A percentile compares a stretch with the other conserved stretches of the same genome.
Evolutionary conservation across 53 echinoderm and acorn worm species (phyloP).

Genomic region (Holothuria scabra): DNA sequence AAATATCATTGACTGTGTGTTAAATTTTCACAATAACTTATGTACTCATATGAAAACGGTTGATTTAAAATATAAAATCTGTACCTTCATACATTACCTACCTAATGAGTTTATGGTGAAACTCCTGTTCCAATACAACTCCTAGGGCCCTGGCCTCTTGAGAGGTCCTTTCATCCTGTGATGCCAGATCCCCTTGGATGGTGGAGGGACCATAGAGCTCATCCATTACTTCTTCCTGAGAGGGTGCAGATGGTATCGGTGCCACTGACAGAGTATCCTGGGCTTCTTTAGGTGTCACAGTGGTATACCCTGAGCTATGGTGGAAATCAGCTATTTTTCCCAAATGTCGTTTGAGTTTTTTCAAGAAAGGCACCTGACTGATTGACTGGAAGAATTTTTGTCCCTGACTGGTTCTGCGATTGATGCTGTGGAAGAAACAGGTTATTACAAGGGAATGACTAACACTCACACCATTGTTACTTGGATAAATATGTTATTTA

Average conservation of each 20-base stretch:
- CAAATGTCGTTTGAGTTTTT: slow-evolving; percentile 73
- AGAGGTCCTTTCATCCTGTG: slow-evolving; percentile 31
- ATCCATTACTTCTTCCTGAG: slow-evolving; percentile 31
- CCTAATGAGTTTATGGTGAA: slow-evolving; percentile 62
- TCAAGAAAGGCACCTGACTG: slow-evolving; percentile 70
- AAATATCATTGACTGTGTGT: too few relatives aligned
- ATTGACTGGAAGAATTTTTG: slow-evolving; percentile 72
- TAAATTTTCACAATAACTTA: too few relatives aligned
- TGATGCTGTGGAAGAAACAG: slow-evolving; percentile 50
- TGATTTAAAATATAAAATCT: too few relatives aligned
- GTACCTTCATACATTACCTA: not conserved
- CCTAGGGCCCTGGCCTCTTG: slow-evolving; percentile 53
- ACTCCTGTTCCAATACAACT: slow-evolving; percentile 53
- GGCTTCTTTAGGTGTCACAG: slow-evolving; percentile 19
- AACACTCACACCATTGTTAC: too few relatives aligned
- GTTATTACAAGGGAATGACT: too few relatives aligned
- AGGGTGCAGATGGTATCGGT: slow-evolving; percentile 41
- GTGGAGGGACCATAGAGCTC: slow-evolving; percentile 22
- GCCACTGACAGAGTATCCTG: slow-evolving; percentile 32
- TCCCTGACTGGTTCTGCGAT: slow-evolving; percentile 78
- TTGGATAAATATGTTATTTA: too few relatives aligned
- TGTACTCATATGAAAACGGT: too few relatives aligned
- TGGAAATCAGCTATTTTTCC: slow-evolving; percentile 76
- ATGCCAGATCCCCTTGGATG: slow-evolving; percentile 41
- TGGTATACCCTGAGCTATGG: slow-evolving; percentile 73